Conservation (phyloP, 2,888 invertebrate genomes). For the Drosophila anomalata region DNA sequence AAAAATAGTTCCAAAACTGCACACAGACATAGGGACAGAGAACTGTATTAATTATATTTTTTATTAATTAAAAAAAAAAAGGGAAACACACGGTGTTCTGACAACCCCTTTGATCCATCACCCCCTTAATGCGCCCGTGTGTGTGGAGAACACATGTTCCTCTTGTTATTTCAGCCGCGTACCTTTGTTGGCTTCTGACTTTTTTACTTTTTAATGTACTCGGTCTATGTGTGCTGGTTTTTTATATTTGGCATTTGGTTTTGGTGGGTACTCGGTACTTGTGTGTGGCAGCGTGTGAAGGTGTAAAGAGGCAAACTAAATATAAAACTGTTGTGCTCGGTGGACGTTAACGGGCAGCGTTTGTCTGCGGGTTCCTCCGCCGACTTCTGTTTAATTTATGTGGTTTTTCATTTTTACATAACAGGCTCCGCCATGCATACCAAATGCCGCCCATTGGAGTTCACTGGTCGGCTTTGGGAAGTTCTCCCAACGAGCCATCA, state of each 20-base stretch:
- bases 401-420: constrained; percentile 54
- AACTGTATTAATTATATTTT: not conserved
- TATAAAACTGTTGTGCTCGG: constrained; percentile 77
- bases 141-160: constrained; percentile 37
- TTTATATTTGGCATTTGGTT: not conserved
- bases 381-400: constrained; percentile 66
- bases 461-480: constrained; percentile 15
- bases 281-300: constrained; percentile 62
- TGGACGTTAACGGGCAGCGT: constrained; percentile 61
- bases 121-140: constrained; percentile 6
- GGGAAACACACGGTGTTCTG: not conserved
- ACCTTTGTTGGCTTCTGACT: constrained; percentile 76
- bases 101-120: constrained; percentile 6
- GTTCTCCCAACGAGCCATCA: not conserved
- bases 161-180: constrained; percentile 45
- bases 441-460: constrained; percentile 45
- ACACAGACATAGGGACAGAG: too few relatives aligned
- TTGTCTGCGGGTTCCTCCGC: constrained; percentile 22
- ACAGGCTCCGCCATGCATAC: constrained; percentile 61
- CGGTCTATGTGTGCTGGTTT: constrained; percentile 35
- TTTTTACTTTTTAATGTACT: constrained; percentile 70
- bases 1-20: too few relatives aligned
- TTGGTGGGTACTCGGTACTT: constrained; percentile 12
- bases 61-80: not conserved
- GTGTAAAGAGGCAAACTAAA: constrained; percentile 73